Evolutionary conservation across 1,140 invertebrate genomes (phyloP).

Genomic region (Brachionus rotundiformis): DNA sequence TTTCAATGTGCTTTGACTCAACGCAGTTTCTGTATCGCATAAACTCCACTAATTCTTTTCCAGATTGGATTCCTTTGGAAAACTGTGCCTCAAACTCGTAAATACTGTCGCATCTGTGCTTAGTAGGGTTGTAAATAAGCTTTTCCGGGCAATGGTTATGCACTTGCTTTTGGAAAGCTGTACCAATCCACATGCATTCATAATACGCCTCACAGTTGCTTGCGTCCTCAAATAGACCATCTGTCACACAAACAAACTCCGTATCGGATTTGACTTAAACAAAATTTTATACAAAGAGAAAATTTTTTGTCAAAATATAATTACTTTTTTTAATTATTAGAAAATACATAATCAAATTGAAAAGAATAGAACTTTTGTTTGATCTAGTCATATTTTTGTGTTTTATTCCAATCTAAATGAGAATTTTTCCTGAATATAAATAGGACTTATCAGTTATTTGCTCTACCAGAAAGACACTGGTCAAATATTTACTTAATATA

Average conservation of each 20-base stretch:
- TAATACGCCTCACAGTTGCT: constrained; percentile 37
- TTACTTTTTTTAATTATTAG: not conserved
- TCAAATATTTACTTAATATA: not conserved
- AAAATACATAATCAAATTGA: not conserved
- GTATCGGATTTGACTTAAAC: not conserved
- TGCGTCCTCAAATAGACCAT: constrained; percentile 46
- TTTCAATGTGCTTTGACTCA: constrained; percentile 17
- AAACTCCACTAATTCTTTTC: constrained; percentile 43
- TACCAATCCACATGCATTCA: constrained; percentile 50
- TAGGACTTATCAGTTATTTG: constrained; percentile 13
- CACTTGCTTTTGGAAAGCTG: constrained; percentile 17
- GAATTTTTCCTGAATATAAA: not conserved
- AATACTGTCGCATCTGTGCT: constrained; percentile 41
- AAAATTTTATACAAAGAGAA: not conserved
- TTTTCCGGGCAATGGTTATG: not conserved
- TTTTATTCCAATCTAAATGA: constrained; percentile 3
- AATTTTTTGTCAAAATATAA: not conserved
- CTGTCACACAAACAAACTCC: constrained; percentile 43
- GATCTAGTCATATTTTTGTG: not conserved
- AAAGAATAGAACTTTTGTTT: not conserved
- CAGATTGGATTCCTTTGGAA: constrained; percentile 38
- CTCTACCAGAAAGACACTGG: constrained; percentile 9
- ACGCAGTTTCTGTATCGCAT: constrained; percentile 48
- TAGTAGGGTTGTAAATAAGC: constrained; percentile 43
- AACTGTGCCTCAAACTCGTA: constrained; percentile 44